These are phyloP conservation scores for Xestia xanthographa DNA, from an alignment of 2,888 invertebrate genomes.

Conservation along the genomic window DNA sequence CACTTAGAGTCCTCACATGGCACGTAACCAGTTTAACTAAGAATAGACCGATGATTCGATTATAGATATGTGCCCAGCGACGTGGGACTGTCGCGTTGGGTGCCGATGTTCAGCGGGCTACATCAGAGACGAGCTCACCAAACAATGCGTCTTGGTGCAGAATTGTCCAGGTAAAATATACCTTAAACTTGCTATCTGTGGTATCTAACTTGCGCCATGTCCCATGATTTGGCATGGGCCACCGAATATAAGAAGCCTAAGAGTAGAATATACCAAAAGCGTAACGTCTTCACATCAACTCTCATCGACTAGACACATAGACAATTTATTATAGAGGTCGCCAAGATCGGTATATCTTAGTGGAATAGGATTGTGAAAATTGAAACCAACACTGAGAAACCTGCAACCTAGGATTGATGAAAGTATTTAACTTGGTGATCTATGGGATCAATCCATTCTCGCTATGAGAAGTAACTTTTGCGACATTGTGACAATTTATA, in stretches of 20 bases:
- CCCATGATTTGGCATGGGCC: not conserved
- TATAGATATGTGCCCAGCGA: conserved; percentile 73
- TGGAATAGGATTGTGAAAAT: not conserved
- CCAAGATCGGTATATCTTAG: not conserved
- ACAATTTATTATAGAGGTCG: not conserved
- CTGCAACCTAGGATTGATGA: not conserved
- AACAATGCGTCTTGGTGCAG: conserved; percentile 79
- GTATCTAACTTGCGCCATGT: not conserved
- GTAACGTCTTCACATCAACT: not conserved
- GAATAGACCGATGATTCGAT: conserved; percentile 8
- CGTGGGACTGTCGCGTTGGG: conserved; percentile 84
- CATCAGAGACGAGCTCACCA: conserved; percentile 82
- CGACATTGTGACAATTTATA: not conserved
- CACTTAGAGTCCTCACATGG: too few relatives aligned
- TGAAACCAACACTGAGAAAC: not conserved
- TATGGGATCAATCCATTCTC: not conserved
- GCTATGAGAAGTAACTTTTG: not conserved
- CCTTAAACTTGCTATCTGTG: not conserved
- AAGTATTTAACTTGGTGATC: not conserved
- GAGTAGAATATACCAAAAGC: not conserved
- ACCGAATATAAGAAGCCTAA: not conserved
- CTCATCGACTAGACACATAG: not conserved
- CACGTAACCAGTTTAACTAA: not conserved
- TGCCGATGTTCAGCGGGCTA: conserved; percentile 84
- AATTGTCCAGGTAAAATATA: conserved; percentile 82